phyloP scores from a whole-genome alignment of 2,113 vertebrate genomes.

The Ifrita kowaldi region DNA sequence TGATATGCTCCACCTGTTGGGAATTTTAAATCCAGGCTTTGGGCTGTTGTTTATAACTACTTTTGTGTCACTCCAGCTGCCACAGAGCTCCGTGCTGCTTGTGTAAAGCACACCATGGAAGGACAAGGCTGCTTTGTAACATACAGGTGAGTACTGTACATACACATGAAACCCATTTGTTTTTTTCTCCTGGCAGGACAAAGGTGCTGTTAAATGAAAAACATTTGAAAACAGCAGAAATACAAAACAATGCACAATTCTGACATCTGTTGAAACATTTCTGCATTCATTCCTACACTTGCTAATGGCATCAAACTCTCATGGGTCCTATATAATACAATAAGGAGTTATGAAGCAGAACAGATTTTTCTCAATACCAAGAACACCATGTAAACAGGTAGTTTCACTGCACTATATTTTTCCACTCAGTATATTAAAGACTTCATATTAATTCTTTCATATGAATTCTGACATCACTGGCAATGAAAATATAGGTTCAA shows the following conservation, averaged over 20 bases:
- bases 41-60: not conserved
- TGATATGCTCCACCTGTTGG: not conserved
- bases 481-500: not conserved
- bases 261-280: not conserved
- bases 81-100: not conserved
- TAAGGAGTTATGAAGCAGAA: not conserved
- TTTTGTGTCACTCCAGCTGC: not conserved
- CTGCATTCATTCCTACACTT: not conserved
- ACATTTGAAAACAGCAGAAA: not conserved
- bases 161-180: not conserved
- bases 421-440: not conserved
- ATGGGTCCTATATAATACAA: not conserved
- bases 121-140: not conserved
- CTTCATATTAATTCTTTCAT: not conserved
- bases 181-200: not conserved
- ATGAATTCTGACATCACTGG: not conserved
- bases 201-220: not conserved
- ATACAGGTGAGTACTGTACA: not conserved
- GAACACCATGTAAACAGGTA: not conserved
- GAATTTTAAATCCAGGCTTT: slow-evolving; percentile 35
- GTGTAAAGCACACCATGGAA: fast-evolving
- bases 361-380: not conserved
- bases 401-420: not conserved
- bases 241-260: not conserved
- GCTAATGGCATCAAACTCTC: not conserved